Evolutionary conservation across 2,113 vertebrate genomes (phyloP).

Genomic region (Zootoca vivipara): DNA sequence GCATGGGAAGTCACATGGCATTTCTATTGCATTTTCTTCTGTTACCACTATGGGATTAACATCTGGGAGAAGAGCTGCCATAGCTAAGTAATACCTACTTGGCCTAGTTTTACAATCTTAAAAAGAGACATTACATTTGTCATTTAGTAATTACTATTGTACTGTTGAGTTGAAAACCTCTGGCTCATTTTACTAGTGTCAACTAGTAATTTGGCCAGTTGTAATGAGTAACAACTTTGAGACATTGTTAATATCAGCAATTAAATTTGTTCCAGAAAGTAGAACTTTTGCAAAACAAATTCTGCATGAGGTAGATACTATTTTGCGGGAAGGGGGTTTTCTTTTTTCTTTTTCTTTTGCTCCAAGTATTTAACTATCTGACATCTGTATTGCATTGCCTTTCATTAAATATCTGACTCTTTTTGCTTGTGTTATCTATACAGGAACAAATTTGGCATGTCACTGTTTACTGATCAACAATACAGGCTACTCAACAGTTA

Average conservation of each 20-base stretch:
- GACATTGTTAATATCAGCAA: slow-evolving; percentile 8
- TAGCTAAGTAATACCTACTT: not conserved
- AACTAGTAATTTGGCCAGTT: slow-evolving; percentile 29
- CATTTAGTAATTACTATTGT: not conserved
- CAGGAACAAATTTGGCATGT: slow-evolving; percentile 61
- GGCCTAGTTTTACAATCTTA: not conserved
- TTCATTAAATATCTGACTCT: slow-evolving; percentile 41
- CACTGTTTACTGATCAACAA: slow-evolving; percentile 59
- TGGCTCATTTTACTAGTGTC: not conserved
- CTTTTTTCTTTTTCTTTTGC: slow-evolving; percentile 36
- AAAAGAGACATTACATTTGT: not conserved
- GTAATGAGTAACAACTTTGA: slow-evolving; percentile 1
- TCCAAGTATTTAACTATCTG: slow-evolving; percentile 53
- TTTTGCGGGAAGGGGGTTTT: slow-evolving; percentile 27
- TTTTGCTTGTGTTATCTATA: slow-evolving; percentile 53
- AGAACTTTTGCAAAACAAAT: slow-evolving; percentile 47
- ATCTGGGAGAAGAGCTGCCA: not conserved
- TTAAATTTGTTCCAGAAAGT: slow-evolving; percentile 41
- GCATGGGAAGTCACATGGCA: not conserved
- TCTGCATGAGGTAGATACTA: slow-evolving; percentile 45
- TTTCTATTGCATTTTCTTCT: not conserved
- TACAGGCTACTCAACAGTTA: slow-evolving; percentile 57
- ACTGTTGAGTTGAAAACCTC: not conserved
- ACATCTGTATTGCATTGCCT: slow-evolving; percentile 62
- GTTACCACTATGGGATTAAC: not conserved